These are phyloP conservation scores for Dipodomys spectabilis DNA, from an alignment of 2,113 vertebrate species.

Conservation along the genomic window DNA sequence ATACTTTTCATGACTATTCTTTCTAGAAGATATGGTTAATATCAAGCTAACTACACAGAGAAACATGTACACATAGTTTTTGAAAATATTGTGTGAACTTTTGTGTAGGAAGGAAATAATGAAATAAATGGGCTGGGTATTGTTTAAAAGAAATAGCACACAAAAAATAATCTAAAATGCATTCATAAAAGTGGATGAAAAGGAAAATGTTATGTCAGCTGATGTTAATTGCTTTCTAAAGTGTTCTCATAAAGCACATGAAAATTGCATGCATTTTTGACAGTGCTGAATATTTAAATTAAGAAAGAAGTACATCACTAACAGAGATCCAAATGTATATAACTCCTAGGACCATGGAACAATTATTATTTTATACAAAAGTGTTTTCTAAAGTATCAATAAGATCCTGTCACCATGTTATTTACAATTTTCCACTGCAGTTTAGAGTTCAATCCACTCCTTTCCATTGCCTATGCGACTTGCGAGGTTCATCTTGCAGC, in stretches of 20 bases:
- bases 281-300: conserved; percentile 43
- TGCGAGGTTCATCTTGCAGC: background rate
- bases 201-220: conserved; percentile 25
- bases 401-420: background rate
- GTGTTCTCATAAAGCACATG: conserved; percentile 7
- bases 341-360: background rate
- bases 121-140: conserved; percentile 9
- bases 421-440: background rate
- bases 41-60: conserved; percentile 1
- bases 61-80: background rate
- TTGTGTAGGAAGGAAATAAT: background rate
- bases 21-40: background rate
- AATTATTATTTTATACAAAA: background rate
- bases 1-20: background rate
- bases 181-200: background rate
- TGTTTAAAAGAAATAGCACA: conserved; percentile 34
- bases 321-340: conserved; percentile 3
- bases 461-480: background rate
- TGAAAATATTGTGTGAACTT: background rate
- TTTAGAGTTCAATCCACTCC: background rate
- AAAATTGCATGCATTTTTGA: conserved; percentile 38
- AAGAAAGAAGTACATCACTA: conserved; percentile 50
- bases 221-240: conserved; percentile 47
- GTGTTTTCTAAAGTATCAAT: conserved; percentile 1
- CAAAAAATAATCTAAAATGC: conserved; percentile 1